Evolutionary conservation across 2,888 invertebrate genomes (phyloP), one percentile per base, ranked within the genome.

Genomic region (Thymelicus lineola): DNA sequence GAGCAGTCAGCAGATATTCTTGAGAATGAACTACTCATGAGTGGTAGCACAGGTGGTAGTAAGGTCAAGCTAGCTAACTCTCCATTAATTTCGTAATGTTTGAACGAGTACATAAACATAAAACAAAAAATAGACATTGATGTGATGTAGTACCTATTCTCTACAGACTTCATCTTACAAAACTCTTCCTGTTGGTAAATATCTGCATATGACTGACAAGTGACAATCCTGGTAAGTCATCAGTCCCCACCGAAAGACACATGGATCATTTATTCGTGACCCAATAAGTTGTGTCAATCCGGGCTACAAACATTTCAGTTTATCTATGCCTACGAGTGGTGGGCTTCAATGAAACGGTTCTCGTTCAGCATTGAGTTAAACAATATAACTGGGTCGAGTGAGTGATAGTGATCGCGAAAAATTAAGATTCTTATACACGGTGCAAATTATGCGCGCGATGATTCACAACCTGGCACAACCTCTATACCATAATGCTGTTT

Each of bases 371-470:
- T 67, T 17, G 62, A 62, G 50, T 61, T 35, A 61, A 61, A 61
- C 67, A 61, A 61, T 67, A 68, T 62, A 62, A 68, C 68, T 62
- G 68, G 62, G 68, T 62, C 55, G 57, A 68, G 62, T 45, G 55
- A 57, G 62, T 62, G 53, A 55, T 62, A 62, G 61, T 17, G 68
- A 68, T 68, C 36, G 45, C 35, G 60, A 68, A 68, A 62, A 68
- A 62, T 62, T 62, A 68, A 68, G 55, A 58, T 66, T 62, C 68
- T 57, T 62, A 36, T 48, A 15, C 46, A 57, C 36, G 57, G 68
- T 46, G 68, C 46, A 62, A 55, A 68, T 68, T 68, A 68, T 68
- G 38, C 62, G 62, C 50, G 62, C 45, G 68, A 68, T 68, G 68
- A 68, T 35, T 68, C 68, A 63, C 42, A 15, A 57, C 61, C 61